A percentile compares a stretch with the other conserved stretches of the same genome.
Evolutionary conservation across 2,888 invertebrate species (phyloP).

Genomic region (Agrochola macilenta): DNA sequence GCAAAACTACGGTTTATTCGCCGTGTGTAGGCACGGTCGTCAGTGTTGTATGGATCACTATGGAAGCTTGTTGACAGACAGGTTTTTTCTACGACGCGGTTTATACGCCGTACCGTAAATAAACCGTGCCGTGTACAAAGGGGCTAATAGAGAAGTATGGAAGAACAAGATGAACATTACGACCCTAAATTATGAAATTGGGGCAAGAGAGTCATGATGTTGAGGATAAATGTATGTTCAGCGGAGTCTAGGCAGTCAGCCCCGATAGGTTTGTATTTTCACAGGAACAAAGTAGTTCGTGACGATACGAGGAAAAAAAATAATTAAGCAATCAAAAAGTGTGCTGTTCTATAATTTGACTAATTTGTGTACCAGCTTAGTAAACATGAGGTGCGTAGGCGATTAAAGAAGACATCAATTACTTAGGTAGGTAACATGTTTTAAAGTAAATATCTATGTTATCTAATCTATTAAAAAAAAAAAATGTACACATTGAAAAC

Average conservation of each 20-base stretch:
- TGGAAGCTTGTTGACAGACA: no score
- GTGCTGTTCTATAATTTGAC: background rate
- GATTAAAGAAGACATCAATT: background rate
- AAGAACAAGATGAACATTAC: no score
- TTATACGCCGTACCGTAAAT: no score
- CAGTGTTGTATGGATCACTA: no score
- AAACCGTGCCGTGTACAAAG: no score
- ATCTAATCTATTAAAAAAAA: no score
- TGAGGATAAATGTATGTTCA: background rate
- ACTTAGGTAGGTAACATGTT: background rate
- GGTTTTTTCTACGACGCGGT: no score
- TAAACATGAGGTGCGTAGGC: background rate
- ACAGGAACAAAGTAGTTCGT: background rate
- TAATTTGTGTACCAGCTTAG: background rate
- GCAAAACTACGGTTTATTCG: no score
- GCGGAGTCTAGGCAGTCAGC: background rate
- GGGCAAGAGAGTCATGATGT: background rate
- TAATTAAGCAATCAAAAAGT: background rate
- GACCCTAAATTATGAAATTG: background rate
- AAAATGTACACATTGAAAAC: background rate
- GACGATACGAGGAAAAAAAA: no score
- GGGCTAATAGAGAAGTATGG: no score
- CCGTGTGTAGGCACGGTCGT: no score
- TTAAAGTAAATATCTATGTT: background rate
- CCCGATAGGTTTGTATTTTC: no score